Conservation (phyloP, 2,797 vertebrate species). For the Todus mexicanus region DNA sequence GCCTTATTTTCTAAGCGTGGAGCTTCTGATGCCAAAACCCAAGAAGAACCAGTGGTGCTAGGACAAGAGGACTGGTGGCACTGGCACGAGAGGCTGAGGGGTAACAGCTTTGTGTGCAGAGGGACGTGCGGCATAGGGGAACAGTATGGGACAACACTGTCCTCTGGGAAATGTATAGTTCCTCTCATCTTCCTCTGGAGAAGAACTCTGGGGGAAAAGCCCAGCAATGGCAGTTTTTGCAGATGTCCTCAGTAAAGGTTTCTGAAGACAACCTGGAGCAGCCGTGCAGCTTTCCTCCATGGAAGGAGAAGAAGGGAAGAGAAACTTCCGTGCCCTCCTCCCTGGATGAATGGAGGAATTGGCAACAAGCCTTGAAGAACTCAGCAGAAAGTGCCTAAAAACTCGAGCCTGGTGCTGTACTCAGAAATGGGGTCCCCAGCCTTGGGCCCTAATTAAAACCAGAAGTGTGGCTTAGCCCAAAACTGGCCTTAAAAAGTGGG, state of each 20-base stretch:
- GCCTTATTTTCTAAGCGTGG: neutral
- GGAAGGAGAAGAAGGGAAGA: neutral
- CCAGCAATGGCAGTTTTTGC: neutral
- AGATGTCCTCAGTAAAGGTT: neutral
- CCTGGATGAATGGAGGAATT: neutral
- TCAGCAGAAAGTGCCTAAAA: neutral
- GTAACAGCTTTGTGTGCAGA: neutral
- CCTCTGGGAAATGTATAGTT: neutral
- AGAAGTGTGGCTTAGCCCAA: neutral
- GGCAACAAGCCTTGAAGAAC: neutral
- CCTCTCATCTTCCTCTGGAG: neutral
- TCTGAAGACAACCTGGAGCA: neutral
- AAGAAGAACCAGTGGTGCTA: neutral
- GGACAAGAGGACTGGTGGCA: neutral
- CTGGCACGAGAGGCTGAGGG: neutral
- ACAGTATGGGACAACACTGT: neutral
- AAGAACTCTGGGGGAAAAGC: neutral
- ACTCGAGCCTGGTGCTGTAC: neutral
- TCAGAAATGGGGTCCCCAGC: neutral
- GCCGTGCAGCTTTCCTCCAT: neutral
- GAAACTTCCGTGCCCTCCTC: fast-evolving
- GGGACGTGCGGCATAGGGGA: neutral
- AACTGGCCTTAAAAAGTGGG: neutral
- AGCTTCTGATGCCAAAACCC: neutral
- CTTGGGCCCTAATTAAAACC: neutral